phyloP scores from a whole-genome alignment of 2,888 invertebrate species.

The Pardosa pseudoannulata region DNA sequence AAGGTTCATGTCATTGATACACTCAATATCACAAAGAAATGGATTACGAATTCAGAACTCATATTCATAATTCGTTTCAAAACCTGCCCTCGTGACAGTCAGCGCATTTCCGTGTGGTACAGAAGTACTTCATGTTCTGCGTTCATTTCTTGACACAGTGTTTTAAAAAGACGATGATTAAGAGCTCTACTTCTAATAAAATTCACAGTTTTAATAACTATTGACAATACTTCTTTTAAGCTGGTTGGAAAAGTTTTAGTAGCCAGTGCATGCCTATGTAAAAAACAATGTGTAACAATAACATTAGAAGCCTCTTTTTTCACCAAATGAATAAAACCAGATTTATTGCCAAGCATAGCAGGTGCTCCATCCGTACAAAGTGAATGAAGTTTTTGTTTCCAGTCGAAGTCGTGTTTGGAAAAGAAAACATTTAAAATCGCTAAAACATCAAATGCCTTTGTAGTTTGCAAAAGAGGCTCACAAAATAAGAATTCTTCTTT shows the following conservation, averaged over 20 bases:
- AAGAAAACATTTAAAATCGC: constrained; percentile 35
- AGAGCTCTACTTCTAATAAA: constrained; percentile 53
- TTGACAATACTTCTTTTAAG: constrained; percentile 51
- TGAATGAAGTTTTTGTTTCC: constrained; percentile 78
- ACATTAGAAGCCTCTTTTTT: constrained; percentile 26
- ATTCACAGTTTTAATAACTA: constrained; percentile 48
- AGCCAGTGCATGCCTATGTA: constrained; percentile 51
- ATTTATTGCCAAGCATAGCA: constrained; percentile 31
- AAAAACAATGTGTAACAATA: constrained; percentile 35
- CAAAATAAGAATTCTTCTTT: constrained; percentile 43
- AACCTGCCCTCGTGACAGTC: constrained; percentile 47
- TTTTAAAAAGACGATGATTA: constrained; percentile 53
- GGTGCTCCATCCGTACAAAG: constrained; percentile 90
- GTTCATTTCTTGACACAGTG: constrained; percentile 59
- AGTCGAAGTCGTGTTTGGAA: constrained; percentile 1
- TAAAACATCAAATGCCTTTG: constrained; percentile 23
- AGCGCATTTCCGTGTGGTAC: constrained; percentile 62
- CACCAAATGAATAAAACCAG: constrained; percentile 14
- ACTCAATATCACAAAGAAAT: constrained; percentile 44
- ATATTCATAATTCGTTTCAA: constrained; percentile 44
- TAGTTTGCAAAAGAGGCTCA: constrained; percentile 26
- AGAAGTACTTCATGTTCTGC: constrained; percentile 64
- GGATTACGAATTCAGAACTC: too few species aligned
- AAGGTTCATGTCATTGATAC: constrained; percentile 51
- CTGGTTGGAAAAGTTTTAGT: constrained; percentile 51